phyloP scores from a whole-genome alignment of 2,797 vertebrate species.

The Astyanax mexicanus region DNA sequence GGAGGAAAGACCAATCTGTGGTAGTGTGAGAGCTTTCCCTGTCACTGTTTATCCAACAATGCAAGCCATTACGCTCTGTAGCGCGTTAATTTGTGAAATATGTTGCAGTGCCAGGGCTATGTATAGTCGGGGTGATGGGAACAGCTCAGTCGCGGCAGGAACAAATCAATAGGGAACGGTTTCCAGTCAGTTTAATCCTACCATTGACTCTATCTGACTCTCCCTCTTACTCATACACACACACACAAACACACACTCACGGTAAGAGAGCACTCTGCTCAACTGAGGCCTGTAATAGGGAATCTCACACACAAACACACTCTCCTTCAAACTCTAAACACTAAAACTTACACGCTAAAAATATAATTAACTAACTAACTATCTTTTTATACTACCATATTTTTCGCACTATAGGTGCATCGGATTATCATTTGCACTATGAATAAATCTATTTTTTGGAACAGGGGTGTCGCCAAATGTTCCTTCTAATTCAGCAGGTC shows the following conservation, averaged over 20 bases:
- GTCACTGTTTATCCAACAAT: constrained; percentile 18
- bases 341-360: too few species aligned
- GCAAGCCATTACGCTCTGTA: constrained; percentile 15
- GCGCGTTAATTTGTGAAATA: constrained; percentile 31
- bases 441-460: too few species aligned
- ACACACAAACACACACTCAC: background rate
- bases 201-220: background rate
- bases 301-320: background rate
- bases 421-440: too few species aligned
- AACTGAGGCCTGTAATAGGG: background rate
- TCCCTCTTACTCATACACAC: too few species aligned
- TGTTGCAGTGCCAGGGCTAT: constrained; percentile 14
- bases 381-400: too few species aligned
- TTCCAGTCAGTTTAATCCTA: constrained; percentile 48
- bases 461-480: too few species aligned
- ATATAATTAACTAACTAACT: too few species aligned
- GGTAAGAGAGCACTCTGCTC: constrained; percentile 2
- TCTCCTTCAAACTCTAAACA: too few species aligned
- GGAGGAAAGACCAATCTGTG: constrained; percentile 7
- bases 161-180: constrained; percentile 45
- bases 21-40: background rate
- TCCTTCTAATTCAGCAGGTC: too few species aligned
- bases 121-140: constrained; percentile 45
- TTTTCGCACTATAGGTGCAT: too few species aligned
- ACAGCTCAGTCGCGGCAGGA: constrained; percentile 9